Evolutionary conservation across 2,888 invertebrate species (phyloP).

Genomic region (Ditylenchus weischeri): DNA sequence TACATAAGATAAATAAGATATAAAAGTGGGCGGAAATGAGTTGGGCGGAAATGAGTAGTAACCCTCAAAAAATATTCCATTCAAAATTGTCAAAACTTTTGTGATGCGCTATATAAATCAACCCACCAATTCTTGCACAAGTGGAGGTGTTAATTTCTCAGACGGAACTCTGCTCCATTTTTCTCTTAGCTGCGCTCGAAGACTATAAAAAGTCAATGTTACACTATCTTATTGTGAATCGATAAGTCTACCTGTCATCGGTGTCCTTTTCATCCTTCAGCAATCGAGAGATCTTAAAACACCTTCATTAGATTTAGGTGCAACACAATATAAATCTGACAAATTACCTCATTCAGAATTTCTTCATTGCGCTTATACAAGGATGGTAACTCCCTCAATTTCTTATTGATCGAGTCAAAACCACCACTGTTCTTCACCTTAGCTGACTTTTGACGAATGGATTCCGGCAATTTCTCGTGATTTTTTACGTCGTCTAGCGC

Average conservation of each 20-base stretch:
- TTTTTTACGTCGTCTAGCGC: slow-evolving; percentile 78
- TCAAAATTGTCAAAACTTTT: background rate
- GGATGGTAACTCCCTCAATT: slow-evolving; percentile 81
- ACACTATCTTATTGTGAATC: too few relatives aligned
- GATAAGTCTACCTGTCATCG: slow-evolving; percentile 67
- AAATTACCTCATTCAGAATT: slow-evolving; percentile 80
- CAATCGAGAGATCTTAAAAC: slow-evolving; percentile 62
- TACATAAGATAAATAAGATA: too few relatives aligned
- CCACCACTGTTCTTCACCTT: slow-evolving; percentile 49
- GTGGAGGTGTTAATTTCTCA: slow-evolving; percentile 80
- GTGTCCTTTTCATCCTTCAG: slow-evolving; percentile 86
- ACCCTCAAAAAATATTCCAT: background rate
- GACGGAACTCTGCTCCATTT: slow-evolving; percentile 88
- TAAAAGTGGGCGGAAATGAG: too few relatives aligned
- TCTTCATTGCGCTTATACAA: slow-evolving; percentile 85
- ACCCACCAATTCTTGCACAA: slow-evolving; percentile 72
- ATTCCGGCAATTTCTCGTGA: slow-evolving; percentile 77
- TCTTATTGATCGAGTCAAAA: slow-evolving; percentile 23
- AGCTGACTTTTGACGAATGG: slow-evolving; percentile 79
- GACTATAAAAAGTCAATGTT: slow-evolving; percentile 58
- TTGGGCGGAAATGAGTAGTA: too few relatives aligned
- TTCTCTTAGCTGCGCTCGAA: slow-evolving; percentile 84
- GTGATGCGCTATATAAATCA: background rate
- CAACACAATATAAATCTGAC: background rate
- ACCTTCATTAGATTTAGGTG: background rate